Percentiles rank a stretch among this genome's conserved stretches.
Conservation (phyloP, 2,888 invertebrate genomes). For the Suillia variegata region DNA sequence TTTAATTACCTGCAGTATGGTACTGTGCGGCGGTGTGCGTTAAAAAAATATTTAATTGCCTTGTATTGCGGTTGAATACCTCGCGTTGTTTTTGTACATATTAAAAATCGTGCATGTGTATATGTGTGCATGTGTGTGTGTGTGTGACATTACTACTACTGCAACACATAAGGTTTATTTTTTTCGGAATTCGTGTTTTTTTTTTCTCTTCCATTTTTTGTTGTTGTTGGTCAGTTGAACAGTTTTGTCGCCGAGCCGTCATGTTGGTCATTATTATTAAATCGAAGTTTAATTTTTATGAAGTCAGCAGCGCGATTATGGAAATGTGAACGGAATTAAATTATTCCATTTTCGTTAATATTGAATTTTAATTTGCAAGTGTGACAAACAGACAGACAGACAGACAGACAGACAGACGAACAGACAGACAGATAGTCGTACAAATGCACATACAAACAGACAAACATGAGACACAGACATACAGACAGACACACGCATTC, state of each 20-base stretch:
- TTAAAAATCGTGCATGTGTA: constrained; percentile 34
- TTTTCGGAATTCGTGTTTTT: constrained; percentile 10
- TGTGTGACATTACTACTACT: constrained; percentile 29
- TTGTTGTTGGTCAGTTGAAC: constrained; percentile 21
- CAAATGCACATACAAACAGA: too few species aligned
- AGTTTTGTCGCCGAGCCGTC: constrained; percentile 22
- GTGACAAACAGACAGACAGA: constrained; percentile 22
- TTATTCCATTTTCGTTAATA: constrained; percentile 50
- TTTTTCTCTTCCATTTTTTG: background rate
- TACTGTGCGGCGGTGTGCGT: constrained; percentile 34
- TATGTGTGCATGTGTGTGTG: constrained; percentile 20
- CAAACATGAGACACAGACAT: too few species aligned
- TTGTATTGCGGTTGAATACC: constrained; percentile 56
- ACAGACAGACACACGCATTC: too few species aligned
- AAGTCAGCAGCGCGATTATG: constrained; percentile 57
- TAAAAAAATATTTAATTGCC: constrained; percentile 56
- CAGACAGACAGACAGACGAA: constrained; percentile 18
- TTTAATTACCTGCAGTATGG: too few species aligned
- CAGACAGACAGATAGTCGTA: constrained; percentile 6
- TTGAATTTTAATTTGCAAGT: constrained; percentile 55
- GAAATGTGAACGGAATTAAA: constrained; percentile 46
- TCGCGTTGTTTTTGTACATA: background rate
- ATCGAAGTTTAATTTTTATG: constrained; percentile 56
- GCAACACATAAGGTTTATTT: constrained; percentile 6
- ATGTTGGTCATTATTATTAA: constrained; percentile 48